Evolutionary conservation across 2,888 invertebrate genomes (phyloP).

Genomic region (Morinoia aosen): DNA sequence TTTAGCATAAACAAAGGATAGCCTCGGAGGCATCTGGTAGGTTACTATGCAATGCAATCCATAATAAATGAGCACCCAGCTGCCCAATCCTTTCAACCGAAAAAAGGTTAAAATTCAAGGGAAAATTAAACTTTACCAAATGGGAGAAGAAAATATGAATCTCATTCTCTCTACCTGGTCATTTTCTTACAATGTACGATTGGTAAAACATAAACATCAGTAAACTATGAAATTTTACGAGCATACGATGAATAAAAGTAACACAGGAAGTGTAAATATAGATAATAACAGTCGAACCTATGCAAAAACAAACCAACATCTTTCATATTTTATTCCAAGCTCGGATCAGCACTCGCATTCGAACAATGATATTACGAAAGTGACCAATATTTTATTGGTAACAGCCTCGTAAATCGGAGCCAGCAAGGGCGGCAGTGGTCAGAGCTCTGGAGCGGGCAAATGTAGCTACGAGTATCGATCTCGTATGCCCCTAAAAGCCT

Average conservation of each 20-base stretch:
- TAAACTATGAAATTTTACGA: no score
- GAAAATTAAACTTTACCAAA: no score
- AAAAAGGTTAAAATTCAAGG: no score
- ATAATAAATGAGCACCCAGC: no score
- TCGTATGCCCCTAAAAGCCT: slow-evolving; percentile 1
- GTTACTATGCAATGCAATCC: no score
- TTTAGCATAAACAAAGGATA: no score
- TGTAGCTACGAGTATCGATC: neutral
- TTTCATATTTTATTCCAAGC: neutral
- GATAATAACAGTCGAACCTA: neutral
- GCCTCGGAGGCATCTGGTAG: no score
- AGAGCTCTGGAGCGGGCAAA: neutral
- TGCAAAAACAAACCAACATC: neutral
- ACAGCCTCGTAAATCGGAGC: neutral
- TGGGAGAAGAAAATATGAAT: no score
- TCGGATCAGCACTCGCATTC: neutral
- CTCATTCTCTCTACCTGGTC: no score
- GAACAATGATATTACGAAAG: neutral
- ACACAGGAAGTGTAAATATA: neutral
- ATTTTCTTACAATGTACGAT: no score
- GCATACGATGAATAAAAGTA: neutral
- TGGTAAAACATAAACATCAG: no score
- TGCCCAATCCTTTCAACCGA: no score
- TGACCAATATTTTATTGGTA: neutral
- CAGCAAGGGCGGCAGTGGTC: neutral